Evolutionary conservation across 2,113 vertebrate genomes (phyloP).

Genomic region (Hydrolagus affinis): DNA sequence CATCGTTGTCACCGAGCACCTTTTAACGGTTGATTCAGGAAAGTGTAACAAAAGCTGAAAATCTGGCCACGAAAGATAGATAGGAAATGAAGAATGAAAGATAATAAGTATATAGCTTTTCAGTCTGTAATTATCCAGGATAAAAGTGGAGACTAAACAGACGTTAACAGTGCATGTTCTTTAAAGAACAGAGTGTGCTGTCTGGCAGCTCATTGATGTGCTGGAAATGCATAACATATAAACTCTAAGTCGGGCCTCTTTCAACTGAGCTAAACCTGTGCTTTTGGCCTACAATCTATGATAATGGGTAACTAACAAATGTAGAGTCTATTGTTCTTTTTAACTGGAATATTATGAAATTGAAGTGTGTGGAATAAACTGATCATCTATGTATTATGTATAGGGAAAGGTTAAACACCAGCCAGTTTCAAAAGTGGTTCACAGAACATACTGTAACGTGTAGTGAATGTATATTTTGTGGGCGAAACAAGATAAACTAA

Average conservation of each 20-base stretch:
- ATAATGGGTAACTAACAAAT: not conserved
- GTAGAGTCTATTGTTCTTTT: not conserved
- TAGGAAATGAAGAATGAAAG: not conserved
- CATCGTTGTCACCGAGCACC: not conserved
- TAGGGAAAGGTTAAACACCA: not conserved
- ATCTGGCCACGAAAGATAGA: not conserved
- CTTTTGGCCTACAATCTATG: not conserved
- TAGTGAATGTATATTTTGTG: no score
- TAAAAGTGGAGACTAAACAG: slow-evolving; percentile 25
- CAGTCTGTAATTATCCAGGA: not conserved
- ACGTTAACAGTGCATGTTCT: not conserved
- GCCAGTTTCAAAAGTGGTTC: no score
- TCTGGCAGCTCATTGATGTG: not conserved
- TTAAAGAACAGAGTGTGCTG: not conserved
- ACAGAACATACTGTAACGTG: no score
- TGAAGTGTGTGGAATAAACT: not conserved
- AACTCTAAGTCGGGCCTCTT: no score
- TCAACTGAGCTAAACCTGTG: no score
- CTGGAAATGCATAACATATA: not conserved
- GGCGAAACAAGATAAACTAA: no score
- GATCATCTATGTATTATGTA: not conserved
- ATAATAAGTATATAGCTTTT: not conserved
- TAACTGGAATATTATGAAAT: not conserved
- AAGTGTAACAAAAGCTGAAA: not conserved
- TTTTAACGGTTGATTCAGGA: not conserved